Evolutionary conservation across 2,113 vertebrate species (phyloP).

Genomic region (Pungitius pungitius): DNA sequence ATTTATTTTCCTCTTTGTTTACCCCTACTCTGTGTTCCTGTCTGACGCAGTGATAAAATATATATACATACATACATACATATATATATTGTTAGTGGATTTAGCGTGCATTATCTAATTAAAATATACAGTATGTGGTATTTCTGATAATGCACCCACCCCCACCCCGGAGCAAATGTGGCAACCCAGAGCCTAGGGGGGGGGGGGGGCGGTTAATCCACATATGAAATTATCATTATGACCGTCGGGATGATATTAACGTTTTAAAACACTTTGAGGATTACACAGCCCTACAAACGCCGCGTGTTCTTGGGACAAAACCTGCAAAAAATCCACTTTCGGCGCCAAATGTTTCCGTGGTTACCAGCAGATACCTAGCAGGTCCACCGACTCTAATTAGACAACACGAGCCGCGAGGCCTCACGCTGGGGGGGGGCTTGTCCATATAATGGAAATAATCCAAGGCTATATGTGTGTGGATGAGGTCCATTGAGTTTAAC

Average conservation of each 20-base stretch:
- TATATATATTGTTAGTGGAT: constrained; percentile 50
- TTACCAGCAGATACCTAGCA: constrained; percentile 49
- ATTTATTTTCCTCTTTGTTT: constrained; percentile 78
- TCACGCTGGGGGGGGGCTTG: constrained; percentile 57
- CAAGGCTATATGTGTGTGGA: constrained; percentile 67
- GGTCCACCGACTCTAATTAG: constrained; percentile 71
- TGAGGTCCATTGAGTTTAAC: constrained; percentile 70
- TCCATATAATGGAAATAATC: constrained; percentile 73
- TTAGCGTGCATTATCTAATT: constrained; percentile 61
- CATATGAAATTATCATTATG: constrained; percentile 57
- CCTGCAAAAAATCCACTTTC: constrained; percentile 34
- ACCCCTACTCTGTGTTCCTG: constrained; percentile 49
- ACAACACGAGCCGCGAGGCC: constrained; percentile 63
- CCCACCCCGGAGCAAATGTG: constrained; percentile 19
- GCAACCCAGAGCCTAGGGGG: constrained; percentile 24
- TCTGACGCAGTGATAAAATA: constrained; percentile 32
- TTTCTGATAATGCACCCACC: constrained; percentile 50
- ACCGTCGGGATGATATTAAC: constrained; percentile 36
- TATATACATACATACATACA: constrained; percentile 54
- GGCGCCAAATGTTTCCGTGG: constrained; percentile 45
- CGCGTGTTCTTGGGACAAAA: constrained; percentile 13
- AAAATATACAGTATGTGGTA: constrained; percentile 52
- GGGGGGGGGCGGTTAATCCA: constrained; percentile 47
- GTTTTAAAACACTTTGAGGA: constrained; percentile 46
- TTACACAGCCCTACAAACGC: constrained; percentile 43